Evolutionary conservation across 2,888 invertebrate genomes (phyloP), one percentile per base, ranked within the genome.

Genomic region (Cheilosia pagana): DNA sequence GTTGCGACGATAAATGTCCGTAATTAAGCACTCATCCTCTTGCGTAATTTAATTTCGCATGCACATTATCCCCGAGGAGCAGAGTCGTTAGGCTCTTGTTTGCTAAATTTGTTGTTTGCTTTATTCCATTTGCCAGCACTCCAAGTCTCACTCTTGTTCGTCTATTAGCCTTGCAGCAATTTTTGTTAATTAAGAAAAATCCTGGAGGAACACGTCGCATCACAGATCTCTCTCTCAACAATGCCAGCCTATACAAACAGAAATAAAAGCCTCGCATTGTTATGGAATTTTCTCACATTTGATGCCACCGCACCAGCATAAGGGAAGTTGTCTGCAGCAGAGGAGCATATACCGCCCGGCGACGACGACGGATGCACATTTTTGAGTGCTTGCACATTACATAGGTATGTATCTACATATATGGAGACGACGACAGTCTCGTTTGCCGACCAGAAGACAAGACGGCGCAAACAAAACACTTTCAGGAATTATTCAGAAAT

Each of bases 11-110:
- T 91, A 91, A 91, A 90, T 91, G 90, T 91, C 90, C 90, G 90
- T 91, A 91, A 91, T 91, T 91, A 91, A 91, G 91, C 91, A 90
- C 91, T 91, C 91, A 91, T 91, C 90, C 91, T 91, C 90, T 91
- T 90, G 90, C 89, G 89, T 91, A 91, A 91, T 91, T 91, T 90
- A 90, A 91, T 91, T 91, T 91, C 89, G 90, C 89, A 91, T 91
- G 90, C 90, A 90, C 90, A 90, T 85, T 81, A 55, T 63, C 60
- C 76, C 81, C 71, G 70, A 70, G 77, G 71, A 67, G 55, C 55
- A n/a, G 59, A 62, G 60, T 85, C 81, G 85, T 85, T 85, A 85
- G 75, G 67, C 71, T 81, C 75, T 81, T 85, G 81, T 81, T 85
- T 76, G 85, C 76, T 75, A 76, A 85, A 71, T 85, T 71, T 81